A percentile compares a stretch with the other conserved stretches of the same genome.
Conservation (phyloP, 2,888 invertebrate species). For the Dermolepida albohirtum region DNA sequence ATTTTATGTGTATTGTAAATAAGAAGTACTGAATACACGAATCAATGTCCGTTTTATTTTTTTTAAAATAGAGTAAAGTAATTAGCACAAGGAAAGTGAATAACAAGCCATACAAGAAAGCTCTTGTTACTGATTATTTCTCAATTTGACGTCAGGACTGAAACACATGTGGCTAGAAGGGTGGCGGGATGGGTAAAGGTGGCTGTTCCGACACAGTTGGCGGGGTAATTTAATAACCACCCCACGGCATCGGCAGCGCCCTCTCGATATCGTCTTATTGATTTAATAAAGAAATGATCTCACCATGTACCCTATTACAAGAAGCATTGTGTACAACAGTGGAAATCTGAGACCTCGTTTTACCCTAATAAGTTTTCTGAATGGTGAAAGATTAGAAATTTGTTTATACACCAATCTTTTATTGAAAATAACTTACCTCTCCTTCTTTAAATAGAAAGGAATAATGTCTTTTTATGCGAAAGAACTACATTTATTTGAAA, state of each 20-base stretch:
- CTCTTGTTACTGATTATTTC: conserved; percentile 37
- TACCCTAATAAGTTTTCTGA: conserved; percentile 32
- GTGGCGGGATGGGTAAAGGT: conserved; percentile 42
- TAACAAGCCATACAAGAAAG: too few species aligned
- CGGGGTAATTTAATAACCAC: conserved; percentile 63
- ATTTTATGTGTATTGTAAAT: too few species aligned
- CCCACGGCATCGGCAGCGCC: conserved; percentile 53
- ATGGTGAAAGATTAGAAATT: conserved; percentile 4
- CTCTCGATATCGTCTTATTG: conserved; percentile 60
- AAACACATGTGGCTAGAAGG: conserved; percentile 42
- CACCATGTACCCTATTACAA: conserved; percentile 49
- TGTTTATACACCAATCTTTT: conserved; percentile 3
- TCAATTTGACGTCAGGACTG: conserved; percentile 27
- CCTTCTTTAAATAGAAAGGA: too few species aligned
- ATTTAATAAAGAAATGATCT: conserved; percentile 63
- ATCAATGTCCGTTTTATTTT: neutral
- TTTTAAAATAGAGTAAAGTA: neutral
- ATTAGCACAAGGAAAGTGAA: neutral
- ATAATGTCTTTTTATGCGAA: too few species aligned
- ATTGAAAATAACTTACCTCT: neutral
- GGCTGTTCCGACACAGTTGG: conserved; percentile 53
- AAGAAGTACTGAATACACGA: too few species aligned
- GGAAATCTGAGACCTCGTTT: conserved; percentile 29
- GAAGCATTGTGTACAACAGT: conserved; percentile 31
- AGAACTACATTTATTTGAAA: too few species aligned